Base-by-base conservation (phyloP, 1,140 invertebrate species). In the Hetaerina americana region DNA sequence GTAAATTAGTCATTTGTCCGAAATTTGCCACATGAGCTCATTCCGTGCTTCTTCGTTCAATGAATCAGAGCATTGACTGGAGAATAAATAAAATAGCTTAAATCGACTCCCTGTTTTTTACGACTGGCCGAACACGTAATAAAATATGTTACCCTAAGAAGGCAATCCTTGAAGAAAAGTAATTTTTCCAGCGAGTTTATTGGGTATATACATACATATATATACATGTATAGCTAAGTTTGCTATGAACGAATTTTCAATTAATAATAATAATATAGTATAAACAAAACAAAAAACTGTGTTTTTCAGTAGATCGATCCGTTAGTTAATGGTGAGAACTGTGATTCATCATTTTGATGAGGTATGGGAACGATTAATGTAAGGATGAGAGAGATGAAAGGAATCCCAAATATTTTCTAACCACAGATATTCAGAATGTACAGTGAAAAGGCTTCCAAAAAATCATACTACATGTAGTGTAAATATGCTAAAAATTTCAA, bases 401-500 rank as follows among this genome's bases (percentile, higher is more conserved):
- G 40, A 18, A 57, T 57, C 40, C 40, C 40, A 57, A 57, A 57
- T 57, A 57, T 57, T 57, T 57, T 57, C 40, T 57, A 57, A 57
- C 40, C 40, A 57, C 40, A 57, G 40, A 57, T 57, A 57, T 57
- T 57, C 40, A 57, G 40, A 57, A 18, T 57, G 40, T 57, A 57
- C 40, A 57, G 40, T 57, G 40, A 57, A 57, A 57, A 18, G 40
- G 40, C 40, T 57, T 57, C 40, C 40, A 57, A 57, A n/a, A 40
- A 57, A 57, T 57, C 40, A 57, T 57, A n/a, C 22, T 57, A 57
- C 2, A n/a, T 57, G 40, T 57, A 57, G 40, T 57, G 40, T 57
- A 57, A 57, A 57, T 57, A 57, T 57, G 40, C 40, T 57, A 57
- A 57, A 57, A 57, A 57, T 57, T 57, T 57, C 40, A 57, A 57